Evolutionary conservation across 1,140 invertebrate species (phyloP), one percentile per base, ranked within the genome.

Genomic region (Drosophila pseudoananassae): DNA sequence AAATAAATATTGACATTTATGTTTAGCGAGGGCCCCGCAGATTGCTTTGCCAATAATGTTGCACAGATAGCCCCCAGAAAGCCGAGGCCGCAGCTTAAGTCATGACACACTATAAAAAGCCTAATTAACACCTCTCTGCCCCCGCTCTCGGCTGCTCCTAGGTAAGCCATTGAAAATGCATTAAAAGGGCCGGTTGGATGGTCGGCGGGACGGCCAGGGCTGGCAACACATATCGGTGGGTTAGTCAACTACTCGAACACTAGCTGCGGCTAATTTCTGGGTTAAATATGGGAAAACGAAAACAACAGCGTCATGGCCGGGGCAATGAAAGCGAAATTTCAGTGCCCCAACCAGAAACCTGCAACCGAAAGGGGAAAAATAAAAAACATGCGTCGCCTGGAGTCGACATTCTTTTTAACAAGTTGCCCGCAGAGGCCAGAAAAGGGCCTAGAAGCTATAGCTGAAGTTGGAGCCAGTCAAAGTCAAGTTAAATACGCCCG

Each of bases 391-490:
- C 81, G 81, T 84, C 60, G 82, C 75, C 65, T 56, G 74, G 64
- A 87, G 82, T 87, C 82, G 76, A 87, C 78, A 87, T 88, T 88
- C 83, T 88, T 87, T 76, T 87, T 87, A 87, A 87, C 83, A 87
- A 87, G 83, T 87, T 81, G 83, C 65, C 75, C 61, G 73, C 77
- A 61, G 55, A 57, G 57, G 54, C 71, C 63, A 74, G 59, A 75
- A 83, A 84, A 83, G 75, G 68, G 78, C 71, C 63, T 75, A 31
- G 60, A 27, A 50, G 20, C 61, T 51, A 36, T 31, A 49, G 40
- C 23, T 33, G 56, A 43, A 33, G 45, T 56, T 51, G 46, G 54
- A 49, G 58, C 61, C 50, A 75, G 71, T 75, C 59, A 78, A 80
- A 76, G 77, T 71, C 72, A 83, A 88, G 83, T 83, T 87, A 88